Evolutionary conservation across 2,113 vertebrate species (phyloP).

Genomic region (Corythornis madagascariensis): DNA sequence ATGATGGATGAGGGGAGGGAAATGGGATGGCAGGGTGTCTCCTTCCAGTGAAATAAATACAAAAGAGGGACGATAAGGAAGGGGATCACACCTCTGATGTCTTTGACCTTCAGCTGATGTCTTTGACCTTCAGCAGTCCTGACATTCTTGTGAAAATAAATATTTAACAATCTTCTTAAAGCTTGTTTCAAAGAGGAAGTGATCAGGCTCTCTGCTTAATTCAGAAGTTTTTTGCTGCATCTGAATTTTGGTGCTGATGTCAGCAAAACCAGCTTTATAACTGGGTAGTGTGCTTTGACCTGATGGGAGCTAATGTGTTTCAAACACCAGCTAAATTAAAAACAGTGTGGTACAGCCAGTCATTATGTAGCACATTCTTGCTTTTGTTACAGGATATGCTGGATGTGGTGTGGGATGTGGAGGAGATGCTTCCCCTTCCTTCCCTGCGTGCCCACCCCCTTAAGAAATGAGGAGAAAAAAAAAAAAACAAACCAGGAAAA

Average conservation of each 20-base stretch:
- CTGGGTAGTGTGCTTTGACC: background rate
- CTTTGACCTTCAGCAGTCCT: constrained; percentile 52
- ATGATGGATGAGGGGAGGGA: constrained; percentile 38
- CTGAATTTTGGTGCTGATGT: constrained; percentile 19
- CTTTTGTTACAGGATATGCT: constrained; percentile 44
- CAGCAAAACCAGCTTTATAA: background rate
- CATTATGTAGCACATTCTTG: constrained; percentile 24
- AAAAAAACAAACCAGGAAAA: no score
- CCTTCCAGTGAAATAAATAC: constrained; percentile 9
- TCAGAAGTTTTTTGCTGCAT: constrained; percentile 8
- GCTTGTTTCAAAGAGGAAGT: constrained; percentile 53
- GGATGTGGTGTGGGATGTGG: constrained; percentile 2
- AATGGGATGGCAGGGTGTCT: constrained; percentile 17
- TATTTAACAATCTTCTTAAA: constrained; percentile 56
- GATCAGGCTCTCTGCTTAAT: constrained; percentile 5
- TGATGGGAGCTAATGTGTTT: background rate
- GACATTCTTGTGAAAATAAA: constrained; percentile 50
- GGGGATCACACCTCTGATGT: constrained; percentile 58
- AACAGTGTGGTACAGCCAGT: background rate
- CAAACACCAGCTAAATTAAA: constrained; percentile 18
- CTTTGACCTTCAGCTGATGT: constrained; percentile 64
- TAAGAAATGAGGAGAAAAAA: background rate
- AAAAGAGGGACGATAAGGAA: constrained; percentile 11
- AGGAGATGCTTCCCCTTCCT: background rate
- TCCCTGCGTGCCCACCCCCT: background rate